Percentiles rank a stretch among this genome's conserved stretches.
These are phyloP conservation scores for Mixornis gularis DNA, from an alignment of 2,113 vertebrate genomes.

Conservation along the genomic window DNA sequence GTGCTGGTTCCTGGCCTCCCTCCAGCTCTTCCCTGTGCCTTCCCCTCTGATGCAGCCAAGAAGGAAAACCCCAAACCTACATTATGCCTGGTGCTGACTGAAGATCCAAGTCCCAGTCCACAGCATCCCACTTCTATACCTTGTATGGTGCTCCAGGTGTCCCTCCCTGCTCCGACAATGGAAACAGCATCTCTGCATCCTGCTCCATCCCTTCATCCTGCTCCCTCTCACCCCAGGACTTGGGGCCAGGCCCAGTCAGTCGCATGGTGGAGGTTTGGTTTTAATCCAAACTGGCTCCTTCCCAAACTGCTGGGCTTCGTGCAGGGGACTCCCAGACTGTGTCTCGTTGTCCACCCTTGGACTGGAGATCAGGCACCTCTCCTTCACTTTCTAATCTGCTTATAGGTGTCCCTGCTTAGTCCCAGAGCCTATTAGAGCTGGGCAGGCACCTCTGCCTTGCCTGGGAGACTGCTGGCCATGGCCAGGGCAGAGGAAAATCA, in stretches of 20 bases:
- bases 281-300: neutral
- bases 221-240: neutral
- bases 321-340: neutral
- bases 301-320: neutral
- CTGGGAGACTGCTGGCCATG: neutral
- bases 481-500: neutral
- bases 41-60: neutral
- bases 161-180: fast-evolving
- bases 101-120: fast-evolving
- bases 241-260: neutral
- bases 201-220: neutral
- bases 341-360: neutral
- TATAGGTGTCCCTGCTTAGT: slow-evolving; percentile 43
- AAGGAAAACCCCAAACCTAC: neutral
- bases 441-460: neutral
- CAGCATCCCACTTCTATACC: fast-evolving
- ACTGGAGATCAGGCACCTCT: neutral
- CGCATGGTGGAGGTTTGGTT: fast-evolving
- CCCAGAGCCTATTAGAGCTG: neutral
- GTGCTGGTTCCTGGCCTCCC: neutral
- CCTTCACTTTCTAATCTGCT: slow-evolving; percentile 62
- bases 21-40: neutral
- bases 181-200: neutral
- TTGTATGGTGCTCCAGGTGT: neutral
- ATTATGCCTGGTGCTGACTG: fast-evolving